These are phyloP conservation scores for Raja brachyura DNA, from an alignment of 2,113 vertebrate species.

Conservation along the genomic window DNA sequence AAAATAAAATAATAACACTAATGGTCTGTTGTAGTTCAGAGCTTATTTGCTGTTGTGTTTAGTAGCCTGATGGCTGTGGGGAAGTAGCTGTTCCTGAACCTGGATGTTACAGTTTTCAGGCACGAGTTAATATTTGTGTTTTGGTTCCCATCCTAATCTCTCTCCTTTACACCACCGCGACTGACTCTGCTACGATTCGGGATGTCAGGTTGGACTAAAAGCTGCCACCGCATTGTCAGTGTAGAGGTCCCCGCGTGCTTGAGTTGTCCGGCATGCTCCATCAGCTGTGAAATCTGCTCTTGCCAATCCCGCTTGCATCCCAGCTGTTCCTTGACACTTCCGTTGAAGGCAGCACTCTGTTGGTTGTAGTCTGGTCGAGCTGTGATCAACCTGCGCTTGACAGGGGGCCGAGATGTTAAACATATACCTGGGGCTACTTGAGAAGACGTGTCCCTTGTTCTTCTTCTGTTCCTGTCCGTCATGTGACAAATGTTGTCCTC, in stretches of 20 bases:
- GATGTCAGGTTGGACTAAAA: neutral
- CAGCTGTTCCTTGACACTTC: slow-evolving; percentile 10
- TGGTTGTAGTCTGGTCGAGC: neutral
- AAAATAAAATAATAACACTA: too few relatives aligned
- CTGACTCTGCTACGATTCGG: neutral
- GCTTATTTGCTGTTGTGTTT: too few relatives aligned
- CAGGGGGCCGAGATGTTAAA: neutral
- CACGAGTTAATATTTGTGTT: slow-evolving; percentile 1
- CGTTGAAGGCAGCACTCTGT: neutral
- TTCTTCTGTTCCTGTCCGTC: too few relatives aligned
- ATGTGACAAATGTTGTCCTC: too few relatives aligned
- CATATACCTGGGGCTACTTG: neutral
- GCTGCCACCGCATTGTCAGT: neutral
- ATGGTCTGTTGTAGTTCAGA: too few relatives aligned
- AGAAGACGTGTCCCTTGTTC: too few relatives aligned
- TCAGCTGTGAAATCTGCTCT: neutral
- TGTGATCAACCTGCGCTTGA: neutral
- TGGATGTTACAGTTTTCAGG: too few relatives aligned
- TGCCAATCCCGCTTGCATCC: neutral
- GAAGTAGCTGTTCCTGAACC: too few relatives aligned
- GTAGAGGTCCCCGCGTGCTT: neutral
- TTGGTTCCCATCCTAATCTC: neutral
- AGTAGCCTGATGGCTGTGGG: too few relatives aligned
- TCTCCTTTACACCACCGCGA: neutral
- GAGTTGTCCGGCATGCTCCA: neutral